Conservation (phyloP, 2,113 vertebrate genomes). For the Micronycteris hirsuta region DNA sequence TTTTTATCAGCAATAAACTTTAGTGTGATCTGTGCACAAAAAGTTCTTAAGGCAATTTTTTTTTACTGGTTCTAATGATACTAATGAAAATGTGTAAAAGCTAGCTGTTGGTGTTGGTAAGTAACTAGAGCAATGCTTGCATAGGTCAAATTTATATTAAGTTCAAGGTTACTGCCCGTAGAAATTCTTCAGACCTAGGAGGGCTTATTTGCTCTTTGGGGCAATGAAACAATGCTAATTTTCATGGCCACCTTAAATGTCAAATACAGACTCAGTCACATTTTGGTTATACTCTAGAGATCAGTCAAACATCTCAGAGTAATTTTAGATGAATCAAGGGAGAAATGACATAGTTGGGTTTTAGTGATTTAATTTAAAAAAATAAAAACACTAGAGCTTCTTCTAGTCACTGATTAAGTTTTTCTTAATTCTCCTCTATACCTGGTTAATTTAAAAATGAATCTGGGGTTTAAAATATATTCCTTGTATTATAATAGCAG, state of each 20-base stretch:
- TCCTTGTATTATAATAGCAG: neutral
- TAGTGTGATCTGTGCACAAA: neutral
- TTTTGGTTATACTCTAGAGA: slow-evolving; percentile 1
- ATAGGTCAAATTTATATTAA: neutral
- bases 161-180: neutral
- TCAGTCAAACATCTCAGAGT: neutral
- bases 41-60: neutral
- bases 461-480: neutral
- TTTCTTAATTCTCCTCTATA: neutral
- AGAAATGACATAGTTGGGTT: neutral
- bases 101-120: neutral
- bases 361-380: neutral
- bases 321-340: neutral
- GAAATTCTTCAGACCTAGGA: neutral
- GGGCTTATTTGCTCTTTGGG: neutral
- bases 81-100: neutral
- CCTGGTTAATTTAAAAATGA: neutral
- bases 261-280: neutral
- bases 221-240: neutral
- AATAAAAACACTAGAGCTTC: neutral
- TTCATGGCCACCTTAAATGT: slow-evolving; percentile 26
- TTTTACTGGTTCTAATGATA: neutral
- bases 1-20: neutral
- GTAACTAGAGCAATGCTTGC: neutral
- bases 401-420: neutral